Evolutionary conservation across 2,888 invertebrate species (phyloP).

Genomic region (Parascotia fuliginaria): DNA sequence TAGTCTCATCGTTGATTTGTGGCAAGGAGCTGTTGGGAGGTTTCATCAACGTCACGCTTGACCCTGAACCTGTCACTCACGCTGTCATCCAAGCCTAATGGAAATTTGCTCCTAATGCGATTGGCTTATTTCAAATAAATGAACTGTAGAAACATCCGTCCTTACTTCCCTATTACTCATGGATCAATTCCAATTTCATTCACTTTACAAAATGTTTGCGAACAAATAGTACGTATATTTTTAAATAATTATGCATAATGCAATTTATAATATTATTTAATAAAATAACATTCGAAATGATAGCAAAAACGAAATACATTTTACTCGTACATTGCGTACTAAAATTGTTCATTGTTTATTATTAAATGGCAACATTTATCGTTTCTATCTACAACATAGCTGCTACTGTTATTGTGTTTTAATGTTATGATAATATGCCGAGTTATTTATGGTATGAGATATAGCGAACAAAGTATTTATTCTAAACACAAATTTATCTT

Average conservation of each 20-base stretch:
- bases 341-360: constrained; percentile 10
- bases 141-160: constrained; percentile 3
- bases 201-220: neutral
- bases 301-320: too few species aligned
- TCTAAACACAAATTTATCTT: too few species aligned
- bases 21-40: constrained; percentile 13
- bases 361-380: neutral
- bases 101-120: constrained; percentile 25
- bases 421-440: too few species aligned
- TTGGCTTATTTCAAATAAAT: constrained; percentile 30
- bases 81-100: constrained; percentile 33
- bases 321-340: constrained; percentile 18
- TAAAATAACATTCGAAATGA: too few species aligned
- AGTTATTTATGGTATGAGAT: too few species aligned
- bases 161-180: constrained; percentile 2
- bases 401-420: neutral
- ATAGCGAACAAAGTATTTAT: too few species aligned
- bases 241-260: too few species aligned
- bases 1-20: constrained; percentile 23
- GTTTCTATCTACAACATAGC: neutral
- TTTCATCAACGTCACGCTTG: constrained; percentile 24
- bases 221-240: neutral
- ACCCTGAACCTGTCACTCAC: constrained; percentile 34
- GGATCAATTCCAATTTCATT: neutral
- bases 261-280: too few species aligned